Base-by-base conservation (phyloP, 92 coral and sea anemone species). In the Heteractis magnifica region DNA sequence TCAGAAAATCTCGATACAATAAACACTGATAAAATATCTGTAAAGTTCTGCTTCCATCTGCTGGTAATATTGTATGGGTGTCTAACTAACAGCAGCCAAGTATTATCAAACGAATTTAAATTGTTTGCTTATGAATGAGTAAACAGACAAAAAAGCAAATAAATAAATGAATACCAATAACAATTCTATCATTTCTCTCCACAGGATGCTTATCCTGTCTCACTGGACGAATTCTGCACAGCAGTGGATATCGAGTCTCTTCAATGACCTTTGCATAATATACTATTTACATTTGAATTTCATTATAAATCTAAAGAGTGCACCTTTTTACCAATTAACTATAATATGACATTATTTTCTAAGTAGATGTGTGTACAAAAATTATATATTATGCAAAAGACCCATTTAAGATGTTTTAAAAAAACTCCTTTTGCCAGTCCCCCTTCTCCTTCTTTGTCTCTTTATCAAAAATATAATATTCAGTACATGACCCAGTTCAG, bases 161-260 rank as follows among this genome's bases (percentile, higher is more conserved):
- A n/a, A n/a, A n/a, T n/a, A n/a, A n/a, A n/a, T n/a, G n/a, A n/a
- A n/a, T n/a, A n/a, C n/a, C n/a, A n/a, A n/a, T n/a, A n/a, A n/a
- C 14, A 56, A 56, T 9, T 18, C 9, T 8, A 56, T 56, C 14
- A 9, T 56, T 56, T 56, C 2, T 56, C 15, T 56, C 64, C 64
- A 21, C 76, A 86, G 90, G 75, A 86, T 74, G 90, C 90, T 58
- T 81, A 73, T 74, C 52, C 51, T 52, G 77, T 81, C 6, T 52
- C 65, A 19, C 9, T 80, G 44, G 52, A 72, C 44, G 77, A 60
- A 26, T 86, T 81, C 58, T 86, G 86, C 59, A 11, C 74, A 49
- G 90, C 89, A 72, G 8, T 83, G 55, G 86, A 83, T 16, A 21
- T 82, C 9, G 76, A 75, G 49, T 20, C 26, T 16, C 16, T 76